Percentiles rank a stretch among this genome's conserved stretches.
Evolutionary conservation across 2,888 invertebrate species (phyloP).

Genomic region (Plagiodera versicolora): DNA sequence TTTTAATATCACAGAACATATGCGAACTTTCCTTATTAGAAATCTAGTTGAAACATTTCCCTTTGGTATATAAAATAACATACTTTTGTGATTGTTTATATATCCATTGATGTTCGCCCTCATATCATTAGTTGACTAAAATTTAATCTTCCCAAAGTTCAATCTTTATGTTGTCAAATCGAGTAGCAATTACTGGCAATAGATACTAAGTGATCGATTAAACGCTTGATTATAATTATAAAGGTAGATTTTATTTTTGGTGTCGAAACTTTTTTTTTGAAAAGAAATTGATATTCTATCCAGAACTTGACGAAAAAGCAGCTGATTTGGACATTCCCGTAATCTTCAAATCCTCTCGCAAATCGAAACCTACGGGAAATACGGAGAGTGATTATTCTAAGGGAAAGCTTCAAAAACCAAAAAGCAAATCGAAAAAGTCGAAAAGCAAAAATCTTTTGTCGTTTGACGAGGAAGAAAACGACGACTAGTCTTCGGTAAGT

Average conservation of each 20-base stretch:
- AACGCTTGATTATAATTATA: too few relatives aligned
- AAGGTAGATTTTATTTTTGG: neutral
- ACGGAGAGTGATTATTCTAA: constrained; percentile 30
- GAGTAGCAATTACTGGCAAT: too few relatives aligned
- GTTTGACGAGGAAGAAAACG: constrained; percentile 56
- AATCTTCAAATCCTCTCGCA: constrained; percentile 58
- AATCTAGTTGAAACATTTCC: too few relatives aligned
- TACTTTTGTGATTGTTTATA: too few relatives aligned
- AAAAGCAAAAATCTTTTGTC: constrained; percentile 54
- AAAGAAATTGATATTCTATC: constrained; percentile 33
- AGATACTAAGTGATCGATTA: neutral
- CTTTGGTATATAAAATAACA: neutral
- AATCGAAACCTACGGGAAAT: constrained; percentile 35
- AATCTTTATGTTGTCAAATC: too few relatives aligned
- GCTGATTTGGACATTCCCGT: constrained; percentile 65
- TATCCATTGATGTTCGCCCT: too few relatives aligned
- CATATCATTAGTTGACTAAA: too few relatives aligned
- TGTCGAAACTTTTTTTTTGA: constrained; percentile 12
- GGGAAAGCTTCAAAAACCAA: constrained; percentile 21
- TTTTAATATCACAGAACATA: too few relatives aligned
- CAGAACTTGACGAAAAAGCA: constrained; percentile 62
- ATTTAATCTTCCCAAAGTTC: too few relatives aligned
- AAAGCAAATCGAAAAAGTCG: constrained; percentile 45
- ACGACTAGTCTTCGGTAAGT: constrained; percentile 32
- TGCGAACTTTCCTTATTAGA: too few relatives aligned